phyloP scores from a whole-genome alignment of 2,888 invertebrate species.

The Drosophila vallismaia region DNA sequence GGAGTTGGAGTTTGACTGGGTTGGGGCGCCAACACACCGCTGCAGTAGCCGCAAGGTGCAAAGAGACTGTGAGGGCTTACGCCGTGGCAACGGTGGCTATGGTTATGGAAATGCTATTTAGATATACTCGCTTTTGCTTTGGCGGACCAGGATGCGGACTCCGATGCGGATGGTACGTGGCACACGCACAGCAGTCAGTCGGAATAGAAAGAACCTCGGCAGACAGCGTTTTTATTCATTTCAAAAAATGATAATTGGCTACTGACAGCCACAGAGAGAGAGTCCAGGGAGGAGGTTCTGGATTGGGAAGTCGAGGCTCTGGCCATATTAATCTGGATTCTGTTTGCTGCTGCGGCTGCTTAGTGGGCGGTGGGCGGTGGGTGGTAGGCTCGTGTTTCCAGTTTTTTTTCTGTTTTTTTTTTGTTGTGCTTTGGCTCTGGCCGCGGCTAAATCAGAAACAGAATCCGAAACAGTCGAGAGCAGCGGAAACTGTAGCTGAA shows the following conservation, averaged over 20 bases:
- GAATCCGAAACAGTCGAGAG: conserved; percentile 43
- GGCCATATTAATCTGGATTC: conserved; percentile 29
- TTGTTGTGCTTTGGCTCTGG: conserved; percentile 12
- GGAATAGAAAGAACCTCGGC: conserved; percentile 44
- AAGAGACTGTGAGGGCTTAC: conserved; percentile 41
- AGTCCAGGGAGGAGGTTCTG: conserved; percentile 4
- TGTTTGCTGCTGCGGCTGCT: conserved; percentile 38
- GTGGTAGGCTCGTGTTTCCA: not conserved
- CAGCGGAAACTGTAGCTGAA: conserved; percentile 76
- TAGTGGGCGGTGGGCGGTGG: conserved; percentile 3
- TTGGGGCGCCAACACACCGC: conserved; percentile 1
- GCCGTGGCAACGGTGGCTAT: conserved; percentile 48
- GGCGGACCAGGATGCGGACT: conserved; percentile 21
- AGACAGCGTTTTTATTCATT: conserved; percentile 69
- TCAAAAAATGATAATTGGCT: conserved; percentile 76
- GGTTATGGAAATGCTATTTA: conserved; percentile 75
- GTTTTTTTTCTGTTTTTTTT: conserved; percentile 25
- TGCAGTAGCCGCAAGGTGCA: conserved; percentile 78
- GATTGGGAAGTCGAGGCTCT: not conserved
- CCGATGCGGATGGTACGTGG: conserved; percentile 22
- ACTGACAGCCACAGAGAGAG: conserved; percentile 63
- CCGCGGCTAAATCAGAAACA: conserved; percentile 68
- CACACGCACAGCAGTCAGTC: conserved; percentile 35
- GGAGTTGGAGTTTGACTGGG: not conserved
- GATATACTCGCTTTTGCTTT: conserved; percentile 50